phyloP scores from a whole-genome alignment of 2,113 vertebrate genomes.

The Nyctibius bracteatus region DNA sequence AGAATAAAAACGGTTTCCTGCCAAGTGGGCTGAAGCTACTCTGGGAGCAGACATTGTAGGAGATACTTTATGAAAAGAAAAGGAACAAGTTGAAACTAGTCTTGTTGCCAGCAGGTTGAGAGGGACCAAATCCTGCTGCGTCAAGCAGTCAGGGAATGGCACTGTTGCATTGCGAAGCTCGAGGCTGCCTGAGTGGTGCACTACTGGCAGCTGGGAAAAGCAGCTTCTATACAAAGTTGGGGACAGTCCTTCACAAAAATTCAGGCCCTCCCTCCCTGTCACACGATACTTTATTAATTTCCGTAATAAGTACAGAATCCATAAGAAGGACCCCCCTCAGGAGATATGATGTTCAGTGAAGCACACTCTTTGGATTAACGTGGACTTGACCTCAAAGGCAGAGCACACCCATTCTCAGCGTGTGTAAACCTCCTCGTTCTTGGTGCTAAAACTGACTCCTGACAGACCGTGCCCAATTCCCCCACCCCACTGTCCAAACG shows the following conservation, averaged over 20 bases:
- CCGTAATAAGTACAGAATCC: not conserved
- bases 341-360: not conserved
- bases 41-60: not conserved
- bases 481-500: accelerated
- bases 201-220: not conserved
- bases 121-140: not conserved
- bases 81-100: not conserved
- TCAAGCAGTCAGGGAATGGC: not conserved
- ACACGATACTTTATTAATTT: not conserved
- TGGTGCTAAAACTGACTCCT: accelerated
- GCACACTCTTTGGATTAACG: not conserved
- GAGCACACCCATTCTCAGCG: not conserved
- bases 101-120: not conserved
- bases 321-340: accelerated
- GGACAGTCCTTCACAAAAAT: not conserved
- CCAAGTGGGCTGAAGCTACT: not conserved
- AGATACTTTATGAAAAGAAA: not conserved
- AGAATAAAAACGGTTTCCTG: not conserved
- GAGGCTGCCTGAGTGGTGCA: not conserved
- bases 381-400: not conserved
- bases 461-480: not conserved
- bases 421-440: accelerated
- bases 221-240: not conserved
- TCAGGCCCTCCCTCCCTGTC: not conserved
- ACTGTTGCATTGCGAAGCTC: not conserved